phyloP scores from a whole-genome alignment of 2,113 vertebrate species.

The Nothobranchius furzeri region DNA sequence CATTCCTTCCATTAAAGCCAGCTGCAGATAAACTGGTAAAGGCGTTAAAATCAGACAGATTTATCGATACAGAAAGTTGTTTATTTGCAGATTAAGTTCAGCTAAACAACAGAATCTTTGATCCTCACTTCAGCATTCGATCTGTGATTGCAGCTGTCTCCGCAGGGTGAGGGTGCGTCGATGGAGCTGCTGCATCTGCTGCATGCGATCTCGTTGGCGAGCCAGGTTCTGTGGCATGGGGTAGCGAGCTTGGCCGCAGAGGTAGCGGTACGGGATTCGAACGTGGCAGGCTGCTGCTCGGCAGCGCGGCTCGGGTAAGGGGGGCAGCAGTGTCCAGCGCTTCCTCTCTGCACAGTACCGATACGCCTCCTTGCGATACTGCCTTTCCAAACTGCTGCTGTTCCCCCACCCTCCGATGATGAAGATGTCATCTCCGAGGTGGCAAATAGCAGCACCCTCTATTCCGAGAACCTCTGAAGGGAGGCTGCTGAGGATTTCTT shows the following conservation, averaged over 20 bases:
- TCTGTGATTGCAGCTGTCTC: constrained; percentile 90
- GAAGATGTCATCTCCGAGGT: constrained; percentile 91
- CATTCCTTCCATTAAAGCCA: not conserved
- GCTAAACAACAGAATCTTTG: not conserved
- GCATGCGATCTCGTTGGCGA: constrained; percentile 90
- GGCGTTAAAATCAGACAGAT: not conserved
- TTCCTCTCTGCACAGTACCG: constrained; percentile 90
- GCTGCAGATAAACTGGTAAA: not conserved
- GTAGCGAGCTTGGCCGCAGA: constrained; percentile 88
- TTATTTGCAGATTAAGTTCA: constrained; percentile 6
- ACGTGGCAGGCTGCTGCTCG: constrained; percentile 90
- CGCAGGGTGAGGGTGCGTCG: constrained; percentile 87
- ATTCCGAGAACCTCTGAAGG: constrained; percentile 91
- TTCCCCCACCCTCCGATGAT: constrained; percentile 97
- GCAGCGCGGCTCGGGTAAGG: constrained; percentile 93
- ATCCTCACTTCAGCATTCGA: constrained; percentile 85
- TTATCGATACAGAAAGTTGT: not conserved
- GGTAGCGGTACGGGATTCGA: constrained; percentile 86
- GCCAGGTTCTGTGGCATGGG: constrained; percentile 93
- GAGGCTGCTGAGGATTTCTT: constrained; percentile 92
- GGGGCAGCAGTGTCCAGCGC: constrained; percentile 87
- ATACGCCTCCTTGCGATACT: constrained; percentile 94
- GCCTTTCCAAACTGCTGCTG: constrained; percentile 92
- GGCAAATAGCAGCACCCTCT: constrained; percentile 92
- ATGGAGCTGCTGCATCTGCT: constrained; percentile 94